Percentiles rank a stretch among this genome's conserved stretches.
Evolutionary conservation across 1,140 invertebrate genomes (phyloP).

Genomic region (Drosophila sulfurigaster): DNA sequence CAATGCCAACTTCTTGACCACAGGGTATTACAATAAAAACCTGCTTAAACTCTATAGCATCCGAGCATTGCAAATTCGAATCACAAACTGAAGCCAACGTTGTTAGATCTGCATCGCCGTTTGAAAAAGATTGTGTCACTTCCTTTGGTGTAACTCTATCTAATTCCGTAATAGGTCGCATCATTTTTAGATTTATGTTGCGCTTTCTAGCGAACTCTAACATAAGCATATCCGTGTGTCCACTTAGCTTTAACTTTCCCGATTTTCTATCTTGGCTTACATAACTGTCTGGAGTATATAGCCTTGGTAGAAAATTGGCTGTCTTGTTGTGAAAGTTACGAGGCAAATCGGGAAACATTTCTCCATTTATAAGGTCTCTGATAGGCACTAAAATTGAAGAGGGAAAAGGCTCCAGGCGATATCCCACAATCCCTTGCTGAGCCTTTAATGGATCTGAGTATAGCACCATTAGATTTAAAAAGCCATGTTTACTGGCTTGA

Average conservation of each 20-base stretch:
- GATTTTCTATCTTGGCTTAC: neutral
- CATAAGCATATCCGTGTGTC: neutral
- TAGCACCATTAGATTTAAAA: conserved; percentile 30
- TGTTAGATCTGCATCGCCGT: too few relatives aligned
- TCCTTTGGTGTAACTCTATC: too few relatives aligned
- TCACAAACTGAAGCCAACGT: too few relatives aligned
- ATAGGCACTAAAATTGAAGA: neutral
- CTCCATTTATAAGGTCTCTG: accelerated
- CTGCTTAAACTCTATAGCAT: neutral
- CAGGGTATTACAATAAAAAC: conserved; percentile 50
- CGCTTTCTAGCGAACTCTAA: neutral
- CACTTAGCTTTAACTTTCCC: neutral
- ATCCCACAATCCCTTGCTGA: neutral
- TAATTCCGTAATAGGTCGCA: too few relatives aligned
- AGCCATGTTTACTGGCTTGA: neutral
- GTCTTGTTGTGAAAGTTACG: conserved; percentile 22
- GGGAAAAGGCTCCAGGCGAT: conserved; percentile 20
- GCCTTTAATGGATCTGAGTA: neutral
- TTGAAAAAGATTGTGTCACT: too few relatives aligned
- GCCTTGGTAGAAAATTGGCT: neutral
- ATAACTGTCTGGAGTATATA: conserved; percentile 2
- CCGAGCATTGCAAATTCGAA: too few relatives aligned
- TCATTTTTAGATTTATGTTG: neutral
- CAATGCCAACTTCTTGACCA: conserved; percentile 3
- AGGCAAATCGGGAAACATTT: neutral